A percentile compares a stretch with the other conserved stretches of the same genome.
phyloP scores from a whole-genome alignment of 2,888 invertebrate species.

The Leptinotarsa rubiginosa region DNA sequence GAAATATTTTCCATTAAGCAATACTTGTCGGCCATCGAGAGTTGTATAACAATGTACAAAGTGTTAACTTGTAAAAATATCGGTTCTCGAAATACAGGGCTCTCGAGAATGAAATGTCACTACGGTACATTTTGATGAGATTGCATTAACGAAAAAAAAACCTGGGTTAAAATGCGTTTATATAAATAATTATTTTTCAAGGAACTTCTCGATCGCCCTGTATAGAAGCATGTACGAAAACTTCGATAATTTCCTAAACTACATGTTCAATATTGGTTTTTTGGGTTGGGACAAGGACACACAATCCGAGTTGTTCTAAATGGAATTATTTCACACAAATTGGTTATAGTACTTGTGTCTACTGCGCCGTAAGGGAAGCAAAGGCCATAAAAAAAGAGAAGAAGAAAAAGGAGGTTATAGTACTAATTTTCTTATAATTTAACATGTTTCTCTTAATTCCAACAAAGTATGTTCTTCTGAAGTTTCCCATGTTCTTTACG shows the following conservation, averaged over 20 bases:
- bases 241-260: slow-evolving; percentile 15
- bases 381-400: too few relatives aligned
- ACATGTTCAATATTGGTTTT: slow-evolving; percentile 18
- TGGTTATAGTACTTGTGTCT: not conserved
- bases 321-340: not conserved
- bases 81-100: slow-evolving; percentile 10
- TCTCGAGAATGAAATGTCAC: not conserved
- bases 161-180: not conserved
- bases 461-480: too few relatives aligned
- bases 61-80: not conserved
- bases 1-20: not conserved
- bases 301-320: not conserved
- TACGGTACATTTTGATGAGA: not conserved
- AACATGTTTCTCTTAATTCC: too few relatives aligned
- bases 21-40: not conserved
- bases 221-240: slow-evolving; percentile 16
- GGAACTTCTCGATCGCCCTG: slow-evolving; percentile 2
- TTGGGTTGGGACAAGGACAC: not conserved
- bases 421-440: too few relatives aligned
- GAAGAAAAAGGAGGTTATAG: too few relatives aligned
- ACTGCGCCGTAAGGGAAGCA: not conserved
- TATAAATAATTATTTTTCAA: slow-evolving; percentile 9
- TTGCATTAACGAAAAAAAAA: not conserved
- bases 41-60: not conserved
- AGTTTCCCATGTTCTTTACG: too few relatives aligned